Conservation (phyloP, 2,113 vertebrate species). For the Pollimyrus isidori region DNA sequence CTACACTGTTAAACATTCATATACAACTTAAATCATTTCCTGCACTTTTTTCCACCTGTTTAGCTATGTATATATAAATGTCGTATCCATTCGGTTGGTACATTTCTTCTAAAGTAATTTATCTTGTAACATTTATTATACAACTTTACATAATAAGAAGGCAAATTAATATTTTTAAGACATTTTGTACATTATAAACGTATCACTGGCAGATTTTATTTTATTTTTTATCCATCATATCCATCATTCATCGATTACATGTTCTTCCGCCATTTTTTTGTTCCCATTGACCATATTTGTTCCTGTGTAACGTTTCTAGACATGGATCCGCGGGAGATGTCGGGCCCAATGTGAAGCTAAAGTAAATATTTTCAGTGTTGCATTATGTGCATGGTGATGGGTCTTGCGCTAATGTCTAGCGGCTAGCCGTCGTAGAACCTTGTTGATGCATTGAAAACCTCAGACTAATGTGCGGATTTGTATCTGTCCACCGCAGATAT, state of each 20-base stretch:
- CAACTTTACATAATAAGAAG: background rate
- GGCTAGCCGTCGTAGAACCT: background rate
- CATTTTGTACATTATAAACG: background rate
- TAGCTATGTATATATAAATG: background rate
- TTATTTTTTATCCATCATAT: conserved; percentile 6
- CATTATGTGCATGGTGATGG: conserved; percentile 75
- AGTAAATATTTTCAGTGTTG: conserved; percentile 77
- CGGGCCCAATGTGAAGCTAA: conserved; percentile 76
- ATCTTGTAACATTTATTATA: background rate
- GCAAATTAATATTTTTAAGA: background rate
- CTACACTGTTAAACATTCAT: background rate
- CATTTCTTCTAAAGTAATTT: background rate
- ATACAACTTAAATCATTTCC: background rate
- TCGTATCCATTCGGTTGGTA: background rate
- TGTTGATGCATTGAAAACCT: background rate
- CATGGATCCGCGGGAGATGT: conserved; percentile 66
- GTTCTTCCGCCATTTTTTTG: conserved; percentile 8
- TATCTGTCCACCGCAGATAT: conserved; percentile 7
- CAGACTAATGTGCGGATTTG: background rate
- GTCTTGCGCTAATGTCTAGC: conserved; percentile 54
- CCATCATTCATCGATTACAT: background rate
- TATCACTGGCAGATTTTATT: background rate
- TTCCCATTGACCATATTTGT: conserved; percentile 60
- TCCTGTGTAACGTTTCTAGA: conserved; percentile 68
- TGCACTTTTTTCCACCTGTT: background rate